These are phyloP conservation scores for Catocala fraxini DNA, from an alignment of 2,888 invertebrate species.

Conservation along the genomic window DNA sequence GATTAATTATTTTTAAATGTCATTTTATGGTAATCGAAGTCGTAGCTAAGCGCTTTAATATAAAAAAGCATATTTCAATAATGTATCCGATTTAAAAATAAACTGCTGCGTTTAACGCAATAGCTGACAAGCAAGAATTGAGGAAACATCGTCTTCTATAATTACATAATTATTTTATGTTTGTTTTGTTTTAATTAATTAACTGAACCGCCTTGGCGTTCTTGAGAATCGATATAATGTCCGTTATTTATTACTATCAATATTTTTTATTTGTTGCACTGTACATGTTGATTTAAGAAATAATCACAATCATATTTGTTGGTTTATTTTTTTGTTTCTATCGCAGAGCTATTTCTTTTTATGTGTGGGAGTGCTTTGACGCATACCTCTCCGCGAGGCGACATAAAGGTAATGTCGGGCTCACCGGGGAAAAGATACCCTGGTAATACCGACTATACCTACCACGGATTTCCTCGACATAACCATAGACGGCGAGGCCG, in stretches of 20 bases:
- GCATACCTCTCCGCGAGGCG: too few relatives aligned
- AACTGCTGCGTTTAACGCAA: slow-evolving; percentile 35
- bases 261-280: slow-evolving; percentile 23
- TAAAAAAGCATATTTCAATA: slow-evolving; percentile 17
- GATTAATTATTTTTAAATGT: slow-evolving; percentile 20
- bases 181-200: slow-evolving; percentile 65
- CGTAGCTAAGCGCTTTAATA: not conserved
- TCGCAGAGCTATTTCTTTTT: too few relatives aligned
- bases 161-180: slow-evolving; percentile 53
- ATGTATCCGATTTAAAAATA: slow-evolving; percentile 28
- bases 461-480: too few relatives aligned
- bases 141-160: slow-evolving; percentile 51
- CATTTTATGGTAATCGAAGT: slow-evolving; percentile 31
- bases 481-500: too few relatives aligned
- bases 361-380: too few relatives aligned
- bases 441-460: too few relatives aligned
- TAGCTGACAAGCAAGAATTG: slow-evolving; percentile 25
- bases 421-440: too few relatives aligned
- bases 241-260: slow-evolving; percentile 38
- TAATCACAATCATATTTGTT: not conserved
- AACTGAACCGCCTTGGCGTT: slow-evolving; percentile 57
- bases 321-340: not conserved
- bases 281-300: not conserved
- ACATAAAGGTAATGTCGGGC: too few relatives aligned
- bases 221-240: slow-evolving; percentile 33